Evolutionary conservation across 2,888 invertebrate genomes (phyloP).

Genomic region (Phaonia tiefii): DNA sequence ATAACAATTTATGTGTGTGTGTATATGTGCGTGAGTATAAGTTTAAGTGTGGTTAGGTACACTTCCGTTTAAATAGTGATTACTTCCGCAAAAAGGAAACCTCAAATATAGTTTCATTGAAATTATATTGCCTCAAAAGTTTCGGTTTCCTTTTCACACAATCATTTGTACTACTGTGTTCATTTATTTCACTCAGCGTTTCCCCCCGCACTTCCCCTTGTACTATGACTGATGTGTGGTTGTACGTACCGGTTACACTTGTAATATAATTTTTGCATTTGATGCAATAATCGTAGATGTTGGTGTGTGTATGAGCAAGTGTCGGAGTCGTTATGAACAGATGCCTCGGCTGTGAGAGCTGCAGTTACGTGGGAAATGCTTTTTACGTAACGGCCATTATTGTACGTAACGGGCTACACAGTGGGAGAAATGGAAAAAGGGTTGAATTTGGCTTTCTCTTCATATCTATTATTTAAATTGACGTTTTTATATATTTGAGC

Average conservation of each 20-base stretch:
- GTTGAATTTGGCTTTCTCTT: too few relatives aligned
- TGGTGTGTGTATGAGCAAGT: neutral
- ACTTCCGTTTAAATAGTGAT: conserved; percentile 67
- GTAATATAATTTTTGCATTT: conserved; percentile 40
- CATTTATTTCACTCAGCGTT: too few relatives aligned
- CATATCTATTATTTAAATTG: too few relatives aligned
- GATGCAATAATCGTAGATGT: conserved; percentile 13
- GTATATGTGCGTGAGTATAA: conserved; percentile 34
- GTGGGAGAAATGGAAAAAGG: too few relatives aligned
- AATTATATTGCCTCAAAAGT: conserved; percentile 61
- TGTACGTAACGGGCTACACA: too few relatives aligned
- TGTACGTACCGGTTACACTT: conserved; percentile 45
- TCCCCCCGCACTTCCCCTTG: neutral
- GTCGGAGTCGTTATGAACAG: too few relatives aligned
- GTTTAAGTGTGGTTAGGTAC: conserved; percentile 60
- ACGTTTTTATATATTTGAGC: too few relatives aligned
- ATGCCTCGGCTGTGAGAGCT: too few relatives aligned
- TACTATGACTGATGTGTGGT: conserved; percentile 28
- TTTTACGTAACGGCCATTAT: too few relatives aligned
- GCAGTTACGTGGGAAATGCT: too few relatives aligned
- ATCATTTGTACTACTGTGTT: too few relatives aligned
- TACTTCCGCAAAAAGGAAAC: conserved; percentile 67
- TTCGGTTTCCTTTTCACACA: conserved; percentile 44
- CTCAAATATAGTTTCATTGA: conserved; percentile 65
- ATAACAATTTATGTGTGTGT: conserved; percentile 25